phyloP scores from a whole-genome alignment of 2,113 vertebrate species.

The Tupaia tana region DNA sequence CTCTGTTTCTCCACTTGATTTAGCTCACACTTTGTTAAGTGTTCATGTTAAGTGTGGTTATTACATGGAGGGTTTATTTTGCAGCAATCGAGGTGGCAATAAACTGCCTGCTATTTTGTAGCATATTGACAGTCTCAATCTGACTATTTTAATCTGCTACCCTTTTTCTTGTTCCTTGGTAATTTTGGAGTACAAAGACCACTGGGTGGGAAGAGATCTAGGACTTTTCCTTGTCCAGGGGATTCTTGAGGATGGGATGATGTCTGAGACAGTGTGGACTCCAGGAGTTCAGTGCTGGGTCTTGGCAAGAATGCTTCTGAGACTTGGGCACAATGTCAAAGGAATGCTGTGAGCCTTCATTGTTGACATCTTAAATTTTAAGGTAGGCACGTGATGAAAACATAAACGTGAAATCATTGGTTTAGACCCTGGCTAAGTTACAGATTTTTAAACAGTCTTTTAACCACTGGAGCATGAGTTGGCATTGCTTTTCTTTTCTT shows the following conservation, averaged over 20 bases:
- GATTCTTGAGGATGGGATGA: background rate
- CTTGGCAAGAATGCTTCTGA: background rate
- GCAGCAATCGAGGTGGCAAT: background rate
- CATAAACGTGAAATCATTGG: background rate
- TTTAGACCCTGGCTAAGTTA: background rate
- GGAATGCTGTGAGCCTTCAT: background rate
- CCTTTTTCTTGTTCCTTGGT: background rate
- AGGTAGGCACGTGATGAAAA: background rate
- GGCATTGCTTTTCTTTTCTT: background rate
- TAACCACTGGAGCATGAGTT: background rate
- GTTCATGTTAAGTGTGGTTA: background rate
- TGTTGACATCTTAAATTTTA: background rate
- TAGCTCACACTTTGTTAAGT: background rate
- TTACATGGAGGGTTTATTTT: slow-evolving; percentile 22
- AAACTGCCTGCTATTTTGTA: background rate
- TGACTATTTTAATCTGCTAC: background rate
- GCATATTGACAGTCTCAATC: background rate
- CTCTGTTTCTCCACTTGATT: background rate
- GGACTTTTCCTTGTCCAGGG: background rate
- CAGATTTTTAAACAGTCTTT: background rate
- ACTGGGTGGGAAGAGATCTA: background rate
- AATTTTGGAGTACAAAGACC: background rate
- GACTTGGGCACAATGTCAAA: background rate
- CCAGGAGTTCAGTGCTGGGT: background rate
- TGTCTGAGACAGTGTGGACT: background rate